phyloP scores from a whole-genome alignment of 2,113 vertebrate species.

The Atherinomorus stipes region DNA sequence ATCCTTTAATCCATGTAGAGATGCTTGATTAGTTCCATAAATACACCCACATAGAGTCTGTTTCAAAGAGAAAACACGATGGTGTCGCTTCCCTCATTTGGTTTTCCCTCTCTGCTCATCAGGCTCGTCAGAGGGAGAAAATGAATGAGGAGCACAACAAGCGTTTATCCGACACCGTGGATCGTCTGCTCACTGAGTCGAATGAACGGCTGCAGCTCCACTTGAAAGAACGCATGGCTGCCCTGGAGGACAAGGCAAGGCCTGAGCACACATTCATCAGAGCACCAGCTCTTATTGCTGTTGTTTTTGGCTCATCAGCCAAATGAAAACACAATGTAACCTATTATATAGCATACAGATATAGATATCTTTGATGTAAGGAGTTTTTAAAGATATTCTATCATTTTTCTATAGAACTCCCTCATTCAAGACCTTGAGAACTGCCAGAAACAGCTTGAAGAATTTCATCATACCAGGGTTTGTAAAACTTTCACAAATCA shows the following conservation, averaged over 20 bases:
- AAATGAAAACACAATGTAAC: conserved; percentile 4
- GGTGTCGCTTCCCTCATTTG: conserved; percentile 25
- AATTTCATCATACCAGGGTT: conserved; percentile 94
- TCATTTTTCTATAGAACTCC: conserved; percentile 84
- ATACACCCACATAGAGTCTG: conserved; percentile 48
- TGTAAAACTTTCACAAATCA: conserved; percentile 12
- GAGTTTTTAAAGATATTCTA: neutral
- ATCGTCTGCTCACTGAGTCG: conserved; percentile 94
- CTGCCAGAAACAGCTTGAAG: conserved; percentile 94
- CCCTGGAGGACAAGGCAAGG: conserved; percentile 91
- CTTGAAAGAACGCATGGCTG: conserved; percentile 96
- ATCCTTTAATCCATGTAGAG: conserved; percentile 59
- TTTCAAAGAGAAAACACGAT: conserved; percentile 52
- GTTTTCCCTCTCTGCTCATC: conserved; percentile 28
- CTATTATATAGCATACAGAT: neutral
- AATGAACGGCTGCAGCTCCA: conserved; percentile 96
- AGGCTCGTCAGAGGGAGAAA: conserved; percentile 98
- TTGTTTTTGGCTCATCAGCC: conserved; percentile 16
- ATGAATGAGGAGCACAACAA: conserved; percentile 99
- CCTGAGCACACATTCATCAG: conserved; percentile 19
- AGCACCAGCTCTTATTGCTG: conserved; percentile 26
- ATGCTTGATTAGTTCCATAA: conserved; percentile 63
- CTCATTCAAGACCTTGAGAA: conserved; percentile 95
- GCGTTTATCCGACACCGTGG: conserved; percentile 94
- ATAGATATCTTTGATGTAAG: conserved; percentile 13